These are phyloP conservation scores for Hofmannophila pseudospretella DNA, from an alignment of 2,888 invertebrate species.

Conservation along the genomic window DNA sequence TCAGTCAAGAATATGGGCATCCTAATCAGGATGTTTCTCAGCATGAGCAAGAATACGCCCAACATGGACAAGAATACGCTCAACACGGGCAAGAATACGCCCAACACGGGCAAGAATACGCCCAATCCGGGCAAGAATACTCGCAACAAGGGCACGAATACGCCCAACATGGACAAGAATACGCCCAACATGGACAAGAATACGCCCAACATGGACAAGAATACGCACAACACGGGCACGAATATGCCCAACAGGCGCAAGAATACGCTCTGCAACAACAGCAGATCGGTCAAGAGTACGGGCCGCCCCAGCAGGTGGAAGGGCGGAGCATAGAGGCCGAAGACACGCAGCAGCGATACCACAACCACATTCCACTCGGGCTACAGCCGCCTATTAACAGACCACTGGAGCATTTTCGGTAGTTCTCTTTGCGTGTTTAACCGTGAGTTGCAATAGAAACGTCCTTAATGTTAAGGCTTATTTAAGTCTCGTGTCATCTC, in stretches of 20 bases:
- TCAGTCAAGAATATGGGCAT: slow-evolving; percentile 20
- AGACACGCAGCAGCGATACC: slow-evolving; percentile 39
- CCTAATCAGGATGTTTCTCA: slow-evolving; percentile 19
- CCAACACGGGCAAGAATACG: slow-evolving; percentile 22
- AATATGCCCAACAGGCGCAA: slow-evolving; percentile 22
- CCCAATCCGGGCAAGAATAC: slow-evolving; percentile 25
- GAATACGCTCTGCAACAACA: slow-evolving; percentile 19
- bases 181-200: slow-evolving; percentile 16
- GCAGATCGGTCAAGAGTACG: slow-evolving; percentile 31
- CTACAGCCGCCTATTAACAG: slow-evolving; percentile 66
- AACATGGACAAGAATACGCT: slow-evolving; percentile 10
- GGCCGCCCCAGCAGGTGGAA: slow-evolving; percentile 51
- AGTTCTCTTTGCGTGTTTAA: slow-evolving; percentile 17
- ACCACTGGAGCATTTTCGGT: slow-evolving; percentile 65
- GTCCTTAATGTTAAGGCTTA: too few relatives aligned
- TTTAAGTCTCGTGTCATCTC: too few relatives aligned
- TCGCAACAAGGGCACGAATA: slow-evolving; percentile 23
- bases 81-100: slow-evolving; percentile 18
- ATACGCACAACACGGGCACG: slow-evolving; percentile 22
- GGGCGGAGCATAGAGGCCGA: slow-evolving; percentile 46
- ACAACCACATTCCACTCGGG: slow-evolving; percentile 66
- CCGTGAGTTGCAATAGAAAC: too few relatives aligned
- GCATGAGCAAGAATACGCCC: slow-evolving; percentile 16
- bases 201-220: slow-evolving; percentile 22
- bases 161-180: slow-evolving; percentile 15